These are phyloP conservation scores for Parnassius glacialis DNA, from an alignment of 2,888 invertebrate genomes.

Conservation along the genomic window DNA sequence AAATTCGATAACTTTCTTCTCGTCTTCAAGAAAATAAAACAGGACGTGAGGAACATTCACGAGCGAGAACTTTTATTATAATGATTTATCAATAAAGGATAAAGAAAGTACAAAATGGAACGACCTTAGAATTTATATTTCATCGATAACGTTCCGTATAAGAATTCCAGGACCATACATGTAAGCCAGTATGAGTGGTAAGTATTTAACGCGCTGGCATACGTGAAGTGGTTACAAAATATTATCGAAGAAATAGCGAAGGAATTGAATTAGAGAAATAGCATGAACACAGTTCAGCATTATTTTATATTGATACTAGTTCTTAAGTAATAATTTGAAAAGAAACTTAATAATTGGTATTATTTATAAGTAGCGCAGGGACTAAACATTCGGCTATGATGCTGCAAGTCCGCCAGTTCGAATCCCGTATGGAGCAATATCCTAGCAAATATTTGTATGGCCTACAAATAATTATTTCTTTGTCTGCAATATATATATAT, in stretches of 20 bases:
- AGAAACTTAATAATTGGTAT: too few species aligned
- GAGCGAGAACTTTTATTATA: conserved; percentile 11
- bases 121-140: conserved; percentile 23
- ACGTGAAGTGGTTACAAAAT: conserved; percentile 17
- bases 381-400: too few species aligned
- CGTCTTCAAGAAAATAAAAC: too few species aligned
- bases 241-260: conserved; percentile 13
- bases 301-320: too few species aligned
- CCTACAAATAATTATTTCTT: too few species aligned
- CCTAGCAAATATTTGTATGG: too few species aligned
- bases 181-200: conserved; percentile 24
- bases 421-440: too few species aligned
- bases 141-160: conserved; percentile 25
- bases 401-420: too few species aligned
- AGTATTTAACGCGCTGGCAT: conserved; percentile 21
- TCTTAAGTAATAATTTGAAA: too few species aligned
- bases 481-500: too few species aligned
- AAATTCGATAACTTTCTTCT: too few species aligned
- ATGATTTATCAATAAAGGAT: conserved; percentile 18
- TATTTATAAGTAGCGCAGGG: too few species aligned
- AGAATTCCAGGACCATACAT: conserved; percentile 22
- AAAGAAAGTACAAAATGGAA: conserved; percentile 22
- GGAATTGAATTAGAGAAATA: conserved; percentile 18
- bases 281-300: background rate
- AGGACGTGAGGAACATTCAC: background rate